These are phyloP conservation scores for Menidia beryllina DNA, from an alignment of 2,113 vertebrate genomes.

Conservation along the genomic window DNA sequence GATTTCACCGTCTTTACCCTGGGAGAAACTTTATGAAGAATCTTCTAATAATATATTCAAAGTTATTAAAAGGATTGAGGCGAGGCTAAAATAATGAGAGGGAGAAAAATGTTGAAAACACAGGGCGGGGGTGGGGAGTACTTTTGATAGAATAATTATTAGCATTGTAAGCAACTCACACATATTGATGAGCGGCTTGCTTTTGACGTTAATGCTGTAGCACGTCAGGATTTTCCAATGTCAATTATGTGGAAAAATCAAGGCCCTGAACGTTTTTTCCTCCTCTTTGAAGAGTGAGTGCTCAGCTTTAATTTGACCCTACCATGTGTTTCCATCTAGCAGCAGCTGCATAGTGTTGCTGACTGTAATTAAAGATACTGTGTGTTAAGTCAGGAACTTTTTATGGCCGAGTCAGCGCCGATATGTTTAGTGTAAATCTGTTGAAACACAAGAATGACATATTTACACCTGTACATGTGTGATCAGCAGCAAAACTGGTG, in stretches of 20 bases:
- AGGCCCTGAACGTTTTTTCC: slow-evolving; percentile 19
- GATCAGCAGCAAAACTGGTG: not conserved
- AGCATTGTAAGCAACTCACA: not conserved
- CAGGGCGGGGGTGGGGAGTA: too few relatives aligned
- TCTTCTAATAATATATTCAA: too few relatives aligned
- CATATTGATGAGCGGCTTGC: not conserved
- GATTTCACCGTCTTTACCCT: too few relatives aligned
- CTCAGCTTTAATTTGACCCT: slow-evolving; percentile 43
- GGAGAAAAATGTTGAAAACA: too few relatives aligned
- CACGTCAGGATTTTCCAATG: slow-evolving; percentile 11
- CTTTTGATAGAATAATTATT: slow-evolving; percentile 4
- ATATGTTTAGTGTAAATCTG: slow-evolving; percentile 21
- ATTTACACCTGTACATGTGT: not conserved
- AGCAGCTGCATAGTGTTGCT: slow-evolving; percentile 39
- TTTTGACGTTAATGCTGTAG: slow-evolving; percentile 13
- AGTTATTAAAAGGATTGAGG: too few relatives aligned
- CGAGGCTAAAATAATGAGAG: too few relatives aligned
- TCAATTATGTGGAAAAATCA: slow-evolving; percentile 41
- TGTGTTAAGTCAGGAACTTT: slow-evolving; percentile 41
- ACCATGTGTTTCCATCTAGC: slow-evolving; percentile 38
- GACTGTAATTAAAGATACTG: slow-evolving; percentile 44
- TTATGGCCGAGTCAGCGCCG: slow-evolving; percentile 16
- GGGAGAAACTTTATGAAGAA: too few relatives aligned
- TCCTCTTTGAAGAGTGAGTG: slow-evolving; percentile 16
- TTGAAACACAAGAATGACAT: slow-evolving; percentile 8